Base-by-base conservation (phyloP, 2,888 invertebrate genomes). In the Endomychus coccineus region DNA sequence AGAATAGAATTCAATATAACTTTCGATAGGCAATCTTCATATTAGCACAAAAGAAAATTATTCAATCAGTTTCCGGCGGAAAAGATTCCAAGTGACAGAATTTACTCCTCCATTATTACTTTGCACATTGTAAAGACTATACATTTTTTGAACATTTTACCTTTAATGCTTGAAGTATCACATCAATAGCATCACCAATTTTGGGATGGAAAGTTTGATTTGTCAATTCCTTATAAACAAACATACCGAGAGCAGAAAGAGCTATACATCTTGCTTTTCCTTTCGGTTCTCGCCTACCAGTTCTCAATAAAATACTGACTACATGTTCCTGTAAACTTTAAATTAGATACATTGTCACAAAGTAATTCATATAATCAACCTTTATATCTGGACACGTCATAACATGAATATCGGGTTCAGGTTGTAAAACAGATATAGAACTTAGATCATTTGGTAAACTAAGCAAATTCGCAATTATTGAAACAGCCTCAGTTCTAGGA, bases 401-500 rank as follows among this genome's bases (percentile, higher is more conserved):
- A 7, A 71, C 59, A 19, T 63, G 64, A 45, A 71, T 74, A 11
- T 71, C 70, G 47, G 71, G 71, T 55, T 68, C 79, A 46, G 80
- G 80, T 56, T 68, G 70, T 31, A 74, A 55, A 16, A 74, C 69
- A 2, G 69, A 71, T 14, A 71, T 64, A 9, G 70, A 66, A 42
- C 74, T 64, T 40, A 82, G 70, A 27, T 73, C 66, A 48, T 83
- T 78, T 1, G 91, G 88, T 47, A 90, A 75, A 46, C 89, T 83
- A 24, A 95, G 68, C 35, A 96, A 67, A 1, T 89, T 84, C 1
- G 92, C 92, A 17, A 96, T 70, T 42, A 95, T 80, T 0, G 90
- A 84, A 14, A 92, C 81, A 1, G 94, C 94, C 57, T 95, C 95
- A 6, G 86, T 83, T 40, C 94, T 75, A 0, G 95, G 95, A 41